Evolutionary conservation across 2,113 vertebrate genomes (phyloP).

Genomic region (Etheostoma cragini): DNA sequence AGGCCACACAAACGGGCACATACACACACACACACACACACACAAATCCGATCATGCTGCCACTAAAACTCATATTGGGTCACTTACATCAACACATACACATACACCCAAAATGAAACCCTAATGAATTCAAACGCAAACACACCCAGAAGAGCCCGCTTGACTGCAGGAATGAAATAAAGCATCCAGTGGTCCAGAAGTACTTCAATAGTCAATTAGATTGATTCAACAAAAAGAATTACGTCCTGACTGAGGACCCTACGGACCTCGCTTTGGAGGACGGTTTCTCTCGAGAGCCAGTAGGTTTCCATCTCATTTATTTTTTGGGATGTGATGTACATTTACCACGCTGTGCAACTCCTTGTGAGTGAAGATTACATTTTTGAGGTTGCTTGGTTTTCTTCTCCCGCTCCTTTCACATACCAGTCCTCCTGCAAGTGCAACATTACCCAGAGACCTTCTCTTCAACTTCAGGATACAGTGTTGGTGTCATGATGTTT

Average conservation of each 20-base stretch:
- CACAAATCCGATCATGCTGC: conserved; percentile 21
- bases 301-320: conserved; percentile 67
- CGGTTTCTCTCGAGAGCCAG: conserved; percentile 39
- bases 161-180: conserved; percentile 51
- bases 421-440: conserved; percentile 23
- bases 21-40: neutral
- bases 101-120: neutral
- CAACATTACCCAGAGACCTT: conserved; percentile 64
- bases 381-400: conserved; percentile 32
- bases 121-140: conserved; percentile 36
- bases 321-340: conserved; percentile 12
- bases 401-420: conserved; percentile 50
- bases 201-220: conserved; percentile 60
- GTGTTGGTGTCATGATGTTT: conserved; percentile 49
- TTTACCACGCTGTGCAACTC: conserved; percentile 6
- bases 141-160: conserved; percentile 26
- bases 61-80: conserved; percentile 16
- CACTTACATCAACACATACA: conserved; percentile 39
- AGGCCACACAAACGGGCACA: conserved; percentile 16
- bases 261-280: conserved; percentile 17
- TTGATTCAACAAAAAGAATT: conserved; percentile 66
- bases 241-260: conserved; percentile 42
- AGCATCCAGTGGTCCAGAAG: conserved; percentile 54
- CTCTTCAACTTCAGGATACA: conserved; percentile 40
- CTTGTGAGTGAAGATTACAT: neutral